Base-by-base conservation (phyloP, 2,888 invertebrate species). In the Ectobius pallidus region DNA sequence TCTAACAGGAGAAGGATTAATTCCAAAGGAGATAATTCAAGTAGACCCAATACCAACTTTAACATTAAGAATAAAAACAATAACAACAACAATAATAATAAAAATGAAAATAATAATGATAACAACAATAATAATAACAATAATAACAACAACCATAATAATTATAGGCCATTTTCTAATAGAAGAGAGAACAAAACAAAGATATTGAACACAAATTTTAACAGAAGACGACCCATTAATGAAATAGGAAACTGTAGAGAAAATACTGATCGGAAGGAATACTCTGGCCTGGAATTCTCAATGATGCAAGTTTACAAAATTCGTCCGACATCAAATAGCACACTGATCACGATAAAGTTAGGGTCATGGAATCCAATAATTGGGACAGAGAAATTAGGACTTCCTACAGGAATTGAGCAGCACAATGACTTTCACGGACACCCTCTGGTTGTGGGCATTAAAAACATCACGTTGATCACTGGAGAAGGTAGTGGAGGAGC, bases 371-470 rank as follows among this genome's bases (percentile, higher is more conserved):
- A 78, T 69, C 80, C 81, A 2, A 78, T 78, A 1, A 74, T 77
- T 4, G 75, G 76, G 25, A 74, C 76, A 16, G 44, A 69, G 65
- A 80, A 81, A 2, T 74, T 80, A 39, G 73, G 75, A 20, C 55
- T 70, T 69, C 81, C 81, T 2, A 75, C 79, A 0, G 78, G 76
- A 49, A 77, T 78, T 4, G 81, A 82, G 46, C 63, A 81, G 44
- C 76, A 82, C 39, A 80, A 78, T 34, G 80, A 82, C 69, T 81
- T 82, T 52, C 77, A 77, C 22, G 80, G 80, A 20, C 78, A 22
- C 78, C 72, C 81, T 16, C 78, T 83, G 3, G 79, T 84, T 30
- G 84, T 87, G 42, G 88, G 88, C 2, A 76, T 82, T 25, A 77
- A 81, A 30, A 82, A 73, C 34, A 11, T 22, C 25, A 67, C 20